A percentile compares a stretch with the other conserved stretches of the same genome.
phyloP scores from a whole-genome alignment of 2,797 vertebrate genomes.

The Psittacula derbiana region DNA sequence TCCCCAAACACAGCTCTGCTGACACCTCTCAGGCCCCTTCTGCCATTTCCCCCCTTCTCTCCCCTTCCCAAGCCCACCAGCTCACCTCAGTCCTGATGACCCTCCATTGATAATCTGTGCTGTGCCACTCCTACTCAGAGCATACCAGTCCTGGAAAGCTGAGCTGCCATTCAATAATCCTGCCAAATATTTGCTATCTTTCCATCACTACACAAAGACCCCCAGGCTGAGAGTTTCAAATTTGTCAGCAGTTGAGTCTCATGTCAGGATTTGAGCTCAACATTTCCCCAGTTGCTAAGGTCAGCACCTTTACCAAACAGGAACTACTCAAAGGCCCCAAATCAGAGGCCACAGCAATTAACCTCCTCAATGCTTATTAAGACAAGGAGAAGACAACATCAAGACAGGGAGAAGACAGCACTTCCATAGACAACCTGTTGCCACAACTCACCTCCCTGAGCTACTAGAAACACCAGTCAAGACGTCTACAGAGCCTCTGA shows the following conservation, averaged over 20 bases:
- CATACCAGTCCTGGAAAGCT: not conserved
- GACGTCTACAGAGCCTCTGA: not conserved
- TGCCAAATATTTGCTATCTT: constrained; percentile 43
- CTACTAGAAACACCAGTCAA: not conserved
- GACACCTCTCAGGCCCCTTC: not conserved
- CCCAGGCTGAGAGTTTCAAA: constrained; percentile 46
- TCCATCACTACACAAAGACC: constrained; percentile 32
- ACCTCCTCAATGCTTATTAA: constrained; percentile 24
- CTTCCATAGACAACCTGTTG: not conserved
- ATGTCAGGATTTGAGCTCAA: not conserved
- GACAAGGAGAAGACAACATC: not conserved
- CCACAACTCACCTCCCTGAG: not conserved
- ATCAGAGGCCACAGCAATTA: constrained; percentile 34
- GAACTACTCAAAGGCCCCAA: constrained; percentile 1
- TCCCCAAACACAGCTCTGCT: not conserved
- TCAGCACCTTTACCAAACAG: not conserved
- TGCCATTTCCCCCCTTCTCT: not conserved
- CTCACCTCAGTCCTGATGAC: not conserved
- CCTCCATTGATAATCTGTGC: not conserved
- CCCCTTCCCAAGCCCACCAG: not conserved
- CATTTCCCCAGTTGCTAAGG: constrained; percentile 13
- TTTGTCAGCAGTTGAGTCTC: constrained; percentile 43
- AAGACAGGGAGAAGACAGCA: constrained; percentile 10
- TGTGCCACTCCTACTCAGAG: not conserved
- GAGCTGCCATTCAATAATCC: not conserved